Evolutionary conservation across 2,797 vertebrate genomes (phyloP), one percentile per base, ranked within the genome.

Genomic region (Jordanella pulchra): DNA sequence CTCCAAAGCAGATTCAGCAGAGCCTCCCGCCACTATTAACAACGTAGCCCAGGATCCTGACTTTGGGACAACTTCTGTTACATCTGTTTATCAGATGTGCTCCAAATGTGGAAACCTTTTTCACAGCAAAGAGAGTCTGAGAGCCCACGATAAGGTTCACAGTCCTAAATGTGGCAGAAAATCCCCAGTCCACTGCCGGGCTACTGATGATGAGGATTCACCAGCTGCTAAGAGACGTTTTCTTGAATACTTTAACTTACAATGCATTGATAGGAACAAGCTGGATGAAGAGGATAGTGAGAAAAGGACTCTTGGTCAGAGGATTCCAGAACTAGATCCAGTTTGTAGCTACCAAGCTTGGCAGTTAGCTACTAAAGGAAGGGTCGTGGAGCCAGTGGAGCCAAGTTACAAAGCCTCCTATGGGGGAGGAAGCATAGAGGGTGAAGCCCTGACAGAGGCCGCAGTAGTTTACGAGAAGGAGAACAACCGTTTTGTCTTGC

Each of bases 321-420:
- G 97, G 82, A 96, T 99, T 79, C 93, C 95, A 0, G 96, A 97
- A 91, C 86, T 99, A 72, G 97, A 99, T 91, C 97, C 97, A 0
- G 93, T 99, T 82, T 97, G 95, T 89, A 99, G 97, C 89, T 97
- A 97, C 90, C 97, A 98, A 87, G 96, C 97, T 77, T 99, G 97
- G 97, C 96, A 98, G 79, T 92, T 99, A 83, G 95, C 96, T 83
- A 98, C 96, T 28, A 95, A 96, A 88, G 97, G 97, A 80, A 95
- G 91, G 90, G 95, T 98, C 69, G 96, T 94, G 11, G 97, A 98
- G 84, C 95, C 95, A 0, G 88, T 95, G 0, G 97, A 98, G 72
- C 93, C 89, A 39, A 93, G 93, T 82, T 94, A 92, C 75, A 96
- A 96, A 79, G 92, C 93, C 44, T 91, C 94, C 32, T 91, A 90